Conservation (phyloP, 2,113 vertebrate genomes). For the Nyctereutes procyonoides region DNA sequence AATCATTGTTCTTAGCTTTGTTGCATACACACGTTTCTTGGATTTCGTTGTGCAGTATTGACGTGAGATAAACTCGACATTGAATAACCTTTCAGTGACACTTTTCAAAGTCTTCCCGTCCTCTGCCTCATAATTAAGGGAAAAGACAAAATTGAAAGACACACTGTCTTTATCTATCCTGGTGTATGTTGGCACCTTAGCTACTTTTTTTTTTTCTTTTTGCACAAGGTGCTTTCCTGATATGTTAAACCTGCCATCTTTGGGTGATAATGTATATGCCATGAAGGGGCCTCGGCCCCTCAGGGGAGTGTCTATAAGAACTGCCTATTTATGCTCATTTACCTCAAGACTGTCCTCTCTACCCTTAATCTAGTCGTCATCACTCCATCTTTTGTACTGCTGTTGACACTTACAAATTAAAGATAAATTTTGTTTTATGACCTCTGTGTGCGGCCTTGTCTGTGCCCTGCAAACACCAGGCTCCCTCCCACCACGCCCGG, state of each 20-base stretch:
- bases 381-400: constrained; percentile 99
- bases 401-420: constrained; percentile 99
- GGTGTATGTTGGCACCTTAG: constrained; percentile 93
- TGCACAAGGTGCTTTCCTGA: constrained; percentile 94
- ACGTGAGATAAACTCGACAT: constrained; percentile 97
- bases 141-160: constrained; percentile 92
- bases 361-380: constrained; percentile 98
- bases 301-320: constrained; percentile 91
- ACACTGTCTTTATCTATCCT: constrained; percentile 88
- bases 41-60: constrained; percentile 99
- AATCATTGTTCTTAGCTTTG: constrained; percentile 93
- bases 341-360: constrained; percentile 99
- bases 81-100: constrained; percentile 95
- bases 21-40: constrained; percentile 96
- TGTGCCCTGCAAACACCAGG: constrained; percentile 62
- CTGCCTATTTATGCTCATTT: constrained; percentile 99
- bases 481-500: no score
- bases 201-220: constrained; percentile 90
- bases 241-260: constrained; percentile 94
- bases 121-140: constrained; percentile 95
- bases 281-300: constrained; percentile 88
- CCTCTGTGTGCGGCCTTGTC: constrained; percentile 84
- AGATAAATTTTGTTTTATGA: constrained; percentile 99
- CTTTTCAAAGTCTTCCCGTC: constrained; percentile 93
- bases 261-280: constrained; percentile 92